Conservation (phyloP, 2,797 vertebrate species). For the Trematomus bernacchii region DNA sequence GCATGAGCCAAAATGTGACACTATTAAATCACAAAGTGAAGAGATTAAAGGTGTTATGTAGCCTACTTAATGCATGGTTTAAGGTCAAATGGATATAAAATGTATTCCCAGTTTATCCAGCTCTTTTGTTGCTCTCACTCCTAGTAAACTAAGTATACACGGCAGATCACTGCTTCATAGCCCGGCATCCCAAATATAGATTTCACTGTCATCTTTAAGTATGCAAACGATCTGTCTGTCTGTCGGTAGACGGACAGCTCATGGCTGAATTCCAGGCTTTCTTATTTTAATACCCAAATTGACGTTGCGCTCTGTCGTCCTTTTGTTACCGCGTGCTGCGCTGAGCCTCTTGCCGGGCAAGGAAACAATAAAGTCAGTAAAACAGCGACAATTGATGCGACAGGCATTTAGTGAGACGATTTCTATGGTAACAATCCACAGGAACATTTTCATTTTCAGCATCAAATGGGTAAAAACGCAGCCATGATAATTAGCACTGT, state of each 20-base stretch:
- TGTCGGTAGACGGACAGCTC: constrained; percentile 61
- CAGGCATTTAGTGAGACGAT: constrained; percentile 67
- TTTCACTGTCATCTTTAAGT: constrained; percentile 68
- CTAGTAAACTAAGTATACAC: constrained; percentile 21
- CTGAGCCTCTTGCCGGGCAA: constrained; percentile 60
- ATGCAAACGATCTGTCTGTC: constrained; percentile 66
- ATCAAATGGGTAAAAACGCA: constrained; percentile 76
- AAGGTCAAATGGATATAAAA: not conserved
- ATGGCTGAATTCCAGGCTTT: constrained; percentile 67
- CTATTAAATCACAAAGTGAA: not conserved
- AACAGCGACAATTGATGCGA: constrained; percentile 65
- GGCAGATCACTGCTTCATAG: constrained; percentile 60
- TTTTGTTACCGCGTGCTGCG: constrained; percentile 61
- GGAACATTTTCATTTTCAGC: constrained; percentile 79
- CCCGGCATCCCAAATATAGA: constrained; percentile 62
- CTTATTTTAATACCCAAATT: constrained; percentile 77
- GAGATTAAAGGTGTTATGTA: not conserved
- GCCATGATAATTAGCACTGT: constrained; percentile 77
- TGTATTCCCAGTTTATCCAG: not conserved
- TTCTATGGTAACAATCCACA: constrained; percentile 78
- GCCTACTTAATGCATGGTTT: not conserved
- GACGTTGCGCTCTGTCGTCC: constrained; percentile 48
- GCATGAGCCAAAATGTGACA: not conserved
- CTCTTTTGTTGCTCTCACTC: constrained; percentile 30
- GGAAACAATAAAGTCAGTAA: constrained; percentile 73